A percentile compares a stretch with the other conserved stretches of the same genome.
Conservation (phyloP, 1,140 invertebrate species). For the Bombus sylvicola region DNA sequence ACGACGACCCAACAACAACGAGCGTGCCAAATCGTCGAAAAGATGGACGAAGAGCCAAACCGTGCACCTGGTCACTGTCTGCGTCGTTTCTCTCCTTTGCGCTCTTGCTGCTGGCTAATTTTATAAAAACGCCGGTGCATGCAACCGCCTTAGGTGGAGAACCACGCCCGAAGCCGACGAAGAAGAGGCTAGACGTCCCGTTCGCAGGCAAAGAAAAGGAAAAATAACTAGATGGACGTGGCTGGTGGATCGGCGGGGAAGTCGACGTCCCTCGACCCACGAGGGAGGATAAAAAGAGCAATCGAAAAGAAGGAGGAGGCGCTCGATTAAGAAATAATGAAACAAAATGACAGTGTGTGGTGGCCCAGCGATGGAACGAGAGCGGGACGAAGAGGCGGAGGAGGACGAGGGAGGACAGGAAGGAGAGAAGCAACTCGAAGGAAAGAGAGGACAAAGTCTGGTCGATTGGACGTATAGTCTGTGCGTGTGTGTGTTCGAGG, state of each 20-base stretch:
- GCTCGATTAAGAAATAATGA: slow-evolving; percentile 50
- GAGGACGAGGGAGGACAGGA: not conserved
- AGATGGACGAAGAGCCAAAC: not conserved
- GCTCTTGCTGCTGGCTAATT: not conserved
- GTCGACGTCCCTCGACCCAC: not conserved
- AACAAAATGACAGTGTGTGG: slow-evolving; percentile 42
- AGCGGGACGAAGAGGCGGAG: not conserved
- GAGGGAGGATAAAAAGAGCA: slow-evolving; percentile 8
- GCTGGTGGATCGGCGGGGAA: not conserved
- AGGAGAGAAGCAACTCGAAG: not conserved
- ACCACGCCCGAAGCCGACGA: slow-evolving; percentile 12
- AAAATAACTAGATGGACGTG: not conserved
- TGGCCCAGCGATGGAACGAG: not conserved
- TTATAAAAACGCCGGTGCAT: not conserved
- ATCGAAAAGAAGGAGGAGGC: slow-evolving; percentile 37
- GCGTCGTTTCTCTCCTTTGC: too few species aligned
- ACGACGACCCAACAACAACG: not conserved
- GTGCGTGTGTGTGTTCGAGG: not conserved
- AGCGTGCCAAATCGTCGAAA: not conserved
- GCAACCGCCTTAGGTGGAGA: not conserved
- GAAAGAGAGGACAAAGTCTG: slow-evolving; percentile 35
- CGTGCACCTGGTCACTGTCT: not conserved
- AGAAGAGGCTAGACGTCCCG: not conserved
- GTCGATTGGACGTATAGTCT: slow-evolving; percentile 14
- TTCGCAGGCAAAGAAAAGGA: not conserved